Base-by-base conservation (phyloP, 2,797 vertebrate genomes). In the Anguilla megastoma region DNA sequence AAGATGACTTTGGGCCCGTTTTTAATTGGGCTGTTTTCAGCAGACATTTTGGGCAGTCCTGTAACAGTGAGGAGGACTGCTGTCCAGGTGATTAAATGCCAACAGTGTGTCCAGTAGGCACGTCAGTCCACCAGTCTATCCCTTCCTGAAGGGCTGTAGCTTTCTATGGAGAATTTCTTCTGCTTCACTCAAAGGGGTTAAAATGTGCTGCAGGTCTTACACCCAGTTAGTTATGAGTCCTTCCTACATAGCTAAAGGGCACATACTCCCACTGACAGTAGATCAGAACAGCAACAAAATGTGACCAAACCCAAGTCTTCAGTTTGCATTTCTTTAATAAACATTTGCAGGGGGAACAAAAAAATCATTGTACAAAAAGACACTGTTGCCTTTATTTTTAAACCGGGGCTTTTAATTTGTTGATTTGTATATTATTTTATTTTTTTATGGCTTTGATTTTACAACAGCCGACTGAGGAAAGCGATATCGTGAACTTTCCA, bases 261-360 rank as follows among this genome's bases (percentile, higher is more conserved):
- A 71, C 66, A 10, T 71, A 33, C 66, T 8, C 16, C 3, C 36
- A 79, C 0, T n/a, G 76, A 16, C 21, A n/a, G 41, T 14, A 6
- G 12, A 80, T 33, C 50, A 84, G 48, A 30, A 54, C 2, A 56
- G 9, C 83, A 84, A 52, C 24, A 84, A 84, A 84, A 84, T 14
- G 50, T 6, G 50, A 52, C 82, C 6, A 50, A 84, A 84, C 45
- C 33, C 45, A 56, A 16, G 18, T 54, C 12, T 48, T 48, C 79
- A 82, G 9, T 82, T 82, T 41, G 45, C 95, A 94, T 96, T 96
- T 96, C 94, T 96, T 96, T 96, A 96, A 96, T 96, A 96, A 96
- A 96, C 95, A 94, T 95, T 95, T 96, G 92, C 94, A 83, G 86
- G 84, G 87, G 86, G 21, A 2, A 76, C 89, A 92, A 93, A 93